Percentiles rank a stretch among this genome's conserved stretches.
phyloP scores from a whole-genome alignment of 1,140 invertebrate genomes.

The Eubasilissa regina region DNA sequence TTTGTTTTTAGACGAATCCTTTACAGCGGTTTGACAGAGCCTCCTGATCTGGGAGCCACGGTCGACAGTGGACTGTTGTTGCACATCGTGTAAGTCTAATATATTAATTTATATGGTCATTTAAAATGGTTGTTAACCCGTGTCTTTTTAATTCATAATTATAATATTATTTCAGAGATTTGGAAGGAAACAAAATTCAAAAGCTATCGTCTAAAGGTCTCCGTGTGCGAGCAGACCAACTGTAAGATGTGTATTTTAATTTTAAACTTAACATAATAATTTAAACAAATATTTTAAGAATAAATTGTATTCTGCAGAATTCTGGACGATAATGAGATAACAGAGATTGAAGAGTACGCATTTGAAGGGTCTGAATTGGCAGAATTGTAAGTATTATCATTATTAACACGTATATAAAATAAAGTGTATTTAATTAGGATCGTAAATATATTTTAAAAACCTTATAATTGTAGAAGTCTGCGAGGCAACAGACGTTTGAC shows the following conservation, averaged over 20 bases:
- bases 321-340: constrained; percentile 77
- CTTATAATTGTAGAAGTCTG: constrained; percentile 48
- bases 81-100: constrained; percentile 53
- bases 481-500: constrained; percentile 51
- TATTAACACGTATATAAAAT: too few species aligned
- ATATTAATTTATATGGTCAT: background rate
- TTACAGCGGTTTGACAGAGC: constrained; percentile 52
- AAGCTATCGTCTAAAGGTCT: constrained; percentile 46
- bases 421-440: too few species aligned
- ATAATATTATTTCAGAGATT: constrained; percentile 49
- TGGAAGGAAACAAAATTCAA: constrained; percentile 54
- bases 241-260: constrained; percentile 36
- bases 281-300: too few species aligned
- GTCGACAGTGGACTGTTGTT: constrained; percentile 46
- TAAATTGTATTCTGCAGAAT: constrained; percentile 65
- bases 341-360: constrained; percentile 74
- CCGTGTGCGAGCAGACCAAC: constrained; percentile 51
- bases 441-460: too few species aligned
- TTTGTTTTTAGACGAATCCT: constrained; percentile 48
- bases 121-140: too few species aligned
- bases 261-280: too few species aligned
- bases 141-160: constrained; percentile 4
- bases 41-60: constrained; percentile 47
- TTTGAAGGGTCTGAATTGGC: constrained; percentile 79
- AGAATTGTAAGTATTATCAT: constrained; percentile 75